These are phyloP conservation scores for Iguana delicatissima DNA, from an alignment of 2,797 vertebrate genomes.

Conservation along the genomic window DNA sequence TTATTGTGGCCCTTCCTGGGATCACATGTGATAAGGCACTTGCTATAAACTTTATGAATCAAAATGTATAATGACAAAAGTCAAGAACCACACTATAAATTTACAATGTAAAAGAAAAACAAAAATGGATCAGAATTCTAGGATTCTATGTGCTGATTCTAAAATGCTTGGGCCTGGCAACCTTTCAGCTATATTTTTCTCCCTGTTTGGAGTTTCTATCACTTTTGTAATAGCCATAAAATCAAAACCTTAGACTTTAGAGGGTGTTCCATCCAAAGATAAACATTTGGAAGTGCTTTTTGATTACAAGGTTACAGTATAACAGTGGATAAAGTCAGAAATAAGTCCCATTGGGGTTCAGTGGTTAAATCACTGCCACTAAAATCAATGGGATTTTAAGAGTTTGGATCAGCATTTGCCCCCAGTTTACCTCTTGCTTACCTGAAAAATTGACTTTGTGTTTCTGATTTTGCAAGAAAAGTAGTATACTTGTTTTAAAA, in stretches of 20 bases:
- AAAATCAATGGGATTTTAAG: neutral
- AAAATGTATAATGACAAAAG: neutral
- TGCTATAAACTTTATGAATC: neutral
- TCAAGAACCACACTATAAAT: neutral
- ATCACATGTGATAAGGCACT: neutral
- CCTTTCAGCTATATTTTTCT: neutral
- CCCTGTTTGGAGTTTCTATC: neutral
- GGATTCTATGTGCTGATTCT: neutral
- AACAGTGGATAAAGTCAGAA: neutral
- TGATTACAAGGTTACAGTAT: neutral
- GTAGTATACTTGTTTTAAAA: neutral
- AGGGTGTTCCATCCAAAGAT: neutral
- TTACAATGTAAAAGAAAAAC: neutral
- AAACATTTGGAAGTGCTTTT: neutral
- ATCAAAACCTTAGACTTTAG: neutral
- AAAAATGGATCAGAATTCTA: conserved; percentile 5
- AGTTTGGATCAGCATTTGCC: neutral
- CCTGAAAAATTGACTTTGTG: neutral
- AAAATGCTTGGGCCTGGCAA: neutral
- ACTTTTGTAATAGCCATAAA: neutral
- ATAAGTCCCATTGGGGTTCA: neutral
- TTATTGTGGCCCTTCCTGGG: neutral
- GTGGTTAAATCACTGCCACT: neutral
- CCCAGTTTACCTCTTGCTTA: neutral
- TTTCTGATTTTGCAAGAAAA: conserved; percentile 1